A percentile compares a stretch with the other conserved stretches of the same genome.
Conservation (phyloP, 1,140 invertebrate genomes). For the Oreohelix idahoensis region DNA sequence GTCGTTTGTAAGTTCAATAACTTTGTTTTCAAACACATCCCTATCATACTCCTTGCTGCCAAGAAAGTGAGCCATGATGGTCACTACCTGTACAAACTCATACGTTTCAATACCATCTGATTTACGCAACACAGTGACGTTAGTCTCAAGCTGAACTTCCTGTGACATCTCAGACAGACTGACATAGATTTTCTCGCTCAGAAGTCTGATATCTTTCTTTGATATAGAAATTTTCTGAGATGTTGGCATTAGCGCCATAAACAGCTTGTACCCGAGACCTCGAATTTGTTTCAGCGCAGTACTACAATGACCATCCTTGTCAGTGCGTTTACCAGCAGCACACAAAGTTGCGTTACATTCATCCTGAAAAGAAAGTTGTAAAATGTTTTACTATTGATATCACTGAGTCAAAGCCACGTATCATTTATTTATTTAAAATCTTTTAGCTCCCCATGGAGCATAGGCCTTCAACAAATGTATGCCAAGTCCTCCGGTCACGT, state of each 20-base stretch:
- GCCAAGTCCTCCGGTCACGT: no score
- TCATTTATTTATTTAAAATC: no score
- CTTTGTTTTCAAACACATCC: slow-evolving; percentile 10
- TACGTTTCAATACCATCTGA: not conserved
- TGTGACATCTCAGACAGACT: not conserved
- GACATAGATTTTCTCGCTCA: not conserved
- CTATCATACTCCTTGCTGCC: not conserved
- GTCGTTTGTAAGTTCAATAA: not conserved
- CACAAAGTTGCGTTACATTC: not conserved
- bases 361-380: not conserved
- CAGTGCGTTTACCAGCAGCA: not conserved
- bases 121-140: not conserved
- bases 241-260: not conserved
- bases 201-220: not conserved
- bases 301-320: not conserved
- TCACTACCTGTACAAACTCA: not conserved
- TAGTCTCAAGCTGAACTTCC: no score
- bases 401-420: no score
- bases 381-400: no score
- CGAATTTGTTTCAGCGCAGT: slow-evolving; percentile 4
- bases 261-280: slow-evolving; percentile 13
- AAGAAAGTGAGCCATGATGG: not conserved
- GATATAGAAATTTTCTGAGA: not conserved
- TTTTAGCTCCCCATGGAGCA: no score
- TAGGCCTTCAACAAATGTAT: no score